Conservation (phyloP, 2,888 invertebrate species). For the Nudaria mundana region DNA sequence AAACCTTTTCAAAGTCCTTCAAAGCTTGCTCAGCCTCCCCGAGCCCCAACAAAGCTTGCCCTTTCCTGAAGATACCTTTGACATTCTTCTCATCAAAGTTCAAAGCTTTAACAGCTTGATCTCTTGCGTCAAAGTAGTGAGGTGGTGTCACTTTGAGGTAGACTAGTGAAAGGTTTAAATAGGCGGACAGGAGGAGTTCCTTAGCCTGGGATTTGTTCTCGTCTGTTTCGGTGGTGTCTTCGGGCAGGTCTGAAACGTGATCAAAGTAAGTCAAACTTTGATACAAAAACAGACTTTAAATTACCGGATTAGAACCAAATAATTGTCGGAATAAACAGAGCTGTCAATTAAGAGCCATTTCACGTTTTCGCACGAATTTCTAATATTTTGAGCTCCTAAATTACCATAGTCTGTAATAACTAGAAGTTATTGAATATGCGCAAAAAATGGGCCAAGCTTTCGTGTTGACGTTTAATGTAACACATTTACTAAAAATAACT, state of each 20-base stretch:
- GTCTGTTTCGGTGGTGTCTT: conserved; percentile 46
- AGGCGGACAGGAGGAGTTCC: conserved; percentile 84
- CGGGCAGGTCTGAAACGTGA: conserved; percentile 44
- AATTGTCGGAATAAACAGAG: neutral
- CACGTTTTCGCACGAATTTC: too few relatives aligned
- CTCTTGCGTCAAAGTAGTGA: conserved; percentile 84
- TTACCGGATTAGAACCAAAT: too few relatives aligned
- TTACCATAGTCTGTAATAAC: too few relatives aligned
- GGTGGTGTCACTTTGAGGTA: conserved; percentile 87
- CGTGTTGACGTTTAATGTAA: too few relatives aligned
- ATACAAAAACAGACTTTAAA: too few relatives aligned
- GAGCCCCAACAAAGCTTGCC: conserved; percentile 88
- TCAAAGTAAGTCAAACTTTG: neutral
- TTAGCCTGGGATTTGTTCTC: conserved; percentile 44
- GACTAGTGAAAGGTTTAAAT: conserved; percentile 92
- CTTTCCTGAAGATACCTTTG: conserved; percentile 94
- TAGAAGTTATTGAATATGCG: too few relatives aligned
- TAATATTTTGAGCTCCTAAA: too few relatives aligned
- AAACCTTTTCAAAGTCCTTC: conserved; percentile 88
- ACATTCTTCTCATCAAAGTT: conserved; percentile 88
- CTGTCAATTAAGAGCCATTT: too few relatives aligned
- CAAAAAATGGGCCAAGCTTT: too few relatives aligned
- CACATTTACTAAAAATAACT: too few relatives aligned
- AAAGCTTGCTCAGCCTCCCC: conserved; percentile 90
- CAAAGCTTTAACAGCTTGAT: conserved; percentile 89